Percentiles rank a stretch among this genome's conserved stretches.
phyloP scores from a whole-genome alignment of 2,797 vertebrate species.

The Coccyzus lansbergi region DNA sequence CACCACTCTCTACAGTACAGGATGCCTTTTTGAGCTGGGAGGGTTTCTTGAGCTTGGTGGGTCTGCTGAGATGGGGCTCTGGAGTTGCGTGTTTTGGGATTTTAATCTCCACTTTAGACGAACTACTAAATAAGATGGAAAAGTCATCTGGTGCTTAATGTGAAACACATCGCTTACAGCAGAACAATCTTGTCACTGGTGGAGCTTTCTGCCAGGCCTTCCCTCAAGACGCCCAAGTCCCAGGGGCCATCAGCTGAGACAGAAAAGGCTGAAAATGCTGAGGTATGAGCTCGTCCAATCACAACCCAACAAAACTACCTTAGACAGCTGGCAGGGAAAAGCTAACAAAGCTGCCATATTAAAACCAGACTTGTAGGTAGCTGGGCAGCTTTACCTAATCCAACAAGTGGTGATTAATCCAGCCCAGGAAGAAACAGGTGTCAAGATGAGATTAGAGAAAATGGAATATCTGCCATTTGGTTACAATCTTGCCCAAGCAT shows the following conservation, averaged over 20 bases:
- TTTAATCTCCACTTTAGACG: neutral
- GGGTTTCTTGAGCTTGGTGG: neutral
- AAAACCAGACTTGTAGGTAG: neutral
- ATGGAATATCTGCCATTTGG: neutral
- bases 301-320: neutral
- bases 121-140: neutral
- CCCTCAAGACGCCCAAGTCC: neutral
- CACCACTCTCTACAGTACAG: neutral
- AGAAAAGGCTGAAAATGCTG: neutral
- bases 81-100: neutral
- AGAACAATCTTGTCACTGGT: neutral
- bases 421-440: conserved; percentile 19
- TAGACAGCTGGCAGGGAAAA: neutral
- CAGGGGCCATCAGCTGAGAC: neutral
- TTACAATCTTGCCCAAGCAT: neutral
- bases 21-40: neutral
- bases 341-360: neutral
- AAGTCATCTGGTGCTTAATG: conserved; percentile 14
- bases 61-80: neutral
- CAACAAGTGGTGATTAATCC: neutral
- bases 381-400: neutral
- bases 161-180: neutral
- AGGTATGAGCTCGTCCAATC: neutral
- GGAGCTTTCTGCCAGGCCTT: neutral
- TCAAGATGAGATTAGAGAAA: neutral